These are phyloP conservation scores for Haliaeetus leucogaster DNA, from an alignment of 2,113 vertebrate genomes.

Conservation along the genomic window DNA sequence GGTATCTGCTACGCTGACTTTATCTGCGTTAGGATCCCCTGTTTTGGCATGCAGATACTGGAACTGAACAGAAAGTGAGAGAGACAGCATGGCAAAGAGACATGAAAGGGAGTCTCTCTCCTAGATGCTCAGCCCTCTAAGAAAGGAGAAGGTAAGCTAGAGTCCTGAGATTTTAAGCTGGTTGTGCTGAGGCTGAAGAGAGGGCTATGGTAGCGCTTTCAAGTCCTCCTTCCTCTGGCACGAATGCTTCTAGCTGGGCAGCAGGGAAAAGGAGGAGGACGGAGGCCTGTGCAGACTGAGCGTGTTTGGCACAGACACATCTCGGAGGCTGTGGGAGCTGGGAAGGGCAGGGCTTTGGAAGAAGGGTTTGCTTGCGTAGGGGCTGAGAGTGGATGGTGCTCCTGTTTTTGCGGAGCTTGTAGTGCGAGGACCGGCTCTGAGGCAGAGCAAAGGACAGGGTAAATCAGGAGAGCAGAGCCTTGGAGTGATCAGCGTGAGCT, in stretches of 20 bases:
- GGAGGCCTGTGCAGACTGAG: background rate
- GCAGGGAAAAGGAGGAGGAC: background rate
- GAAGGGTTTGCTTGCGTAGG: background rate
- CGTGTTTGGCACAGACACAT: background rate
- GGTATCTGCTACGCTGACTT: background rate
- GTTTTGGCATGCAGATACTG: background rate
- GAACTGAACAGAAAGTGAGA: background rate
- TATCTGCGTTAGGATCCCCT: background rate
- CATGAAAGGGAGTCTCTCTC: background rate
- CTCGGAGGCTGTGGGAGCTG: background rate
- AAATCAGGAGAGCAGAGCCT: background rate
- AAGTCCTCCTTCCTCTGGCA: background rate
- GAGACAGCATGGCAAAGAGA: background rate
- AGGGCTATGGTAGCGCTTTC: background rate
- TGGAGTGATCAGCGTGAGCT: background rate
- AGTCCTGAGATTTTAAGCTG: background rate
- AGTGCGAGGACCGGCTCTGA: background rate
- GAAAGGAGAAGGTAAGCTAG: slow-evolving; percentile 7
- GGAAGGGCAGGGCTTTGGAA: background rate
- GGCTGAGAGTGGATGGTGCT: background rate
- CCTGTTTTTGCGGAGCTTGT: background rate
- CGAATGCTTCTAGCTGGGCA: background rate
- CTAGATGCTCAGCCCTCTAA: background rate
- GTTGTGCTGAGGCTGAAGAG: background rate
- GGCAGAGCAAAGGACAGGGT: background rate